Evolutionary conservation across 53 echinoderm and acorn worm genomes (phyloP), one percentile per base, ranked within the genome.

Genomic region (Actinopyga echinites): DNA sequence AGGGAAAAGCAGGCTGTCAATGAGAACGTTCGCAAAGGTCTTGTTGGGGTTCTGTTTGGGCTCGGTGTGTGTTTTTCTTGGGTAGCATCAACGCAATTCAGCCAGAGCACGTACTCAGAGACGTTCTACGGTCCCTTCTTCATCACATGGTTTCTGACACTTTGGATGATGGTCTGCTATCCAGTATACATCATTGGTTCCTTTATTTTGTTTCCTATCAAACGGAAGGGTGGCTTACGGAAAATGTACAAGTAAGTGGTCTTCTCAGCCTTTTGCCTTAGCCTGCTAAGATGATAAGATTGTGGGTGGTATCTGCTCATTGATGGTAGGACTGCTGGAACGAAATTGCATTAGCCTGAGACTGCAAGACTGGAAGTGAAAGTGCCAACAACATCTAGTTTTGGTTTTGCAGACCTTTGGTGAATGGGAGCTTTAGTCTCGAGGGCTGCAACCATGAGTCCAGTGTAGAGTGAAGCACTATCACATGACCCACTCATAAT

Each of bases 41-140:
- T 95, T 3, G 73, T 93, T 5, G 95, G 95, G 15, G 44, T 93
- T 26, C 21, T 93, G 31, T 88, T 95, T 25, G 95, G 91, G 21
- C 69, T 91, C 1, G 86, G 91, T 38, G 90, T 95, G 8, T 90
- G 93, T 20, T 29, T 95, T 44, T 91, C 95, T 0, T 95, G 90
- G 84, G 95, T 95, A 62, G 84, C 79, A 9, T 74, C 91, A 0
- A 93, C 93, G 2, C 95, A 95, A 89, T 95, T 95, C 64, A 54
- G 74, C 8, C 89, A 91, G 83, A 93, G 91, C 56, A 93, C 91
- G 37, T 95, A 91, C 87, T 95, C 95, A 0, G 80, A 69, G n/a
- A 95, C 77, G 24, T 95, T 95, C 77, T 84, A 93, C 35, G 95
- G 91, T 0, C 93, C 95, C 0, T 93, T 88, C 79, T 95, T 95